Evolutionary conservation across 2,888 invertebrate species (phyloP).

Genomic region (Graphium colonna): DNA sequence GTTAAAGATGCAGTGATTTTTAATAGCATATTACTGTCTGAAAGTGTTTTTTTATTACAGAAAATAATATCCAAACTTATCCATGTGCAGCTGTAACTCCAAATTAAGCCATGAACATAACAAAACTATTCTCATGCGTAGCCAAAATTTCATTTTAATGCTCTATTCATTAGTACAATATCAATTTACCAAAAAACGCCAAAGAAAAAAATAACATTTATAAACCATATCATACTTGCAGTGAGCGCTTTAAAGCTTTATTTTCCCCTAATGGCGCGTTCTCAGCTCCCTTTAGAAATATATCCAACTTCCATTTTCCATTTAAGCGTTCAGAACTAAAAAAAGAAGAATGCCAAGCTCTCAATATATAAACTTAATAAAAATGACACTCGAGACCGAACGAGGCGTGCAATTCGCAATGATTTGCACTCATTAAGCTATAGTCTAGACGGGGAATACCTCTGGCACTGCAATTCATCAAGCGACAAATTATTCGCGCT

Average conservation of each 20-base stretch:
- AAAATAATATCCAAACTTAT: no score
- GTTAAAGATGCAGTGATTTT: no score
- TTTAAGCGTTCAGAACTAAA: conserved; percentile 4
- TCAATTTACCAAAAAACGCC: not conserved
- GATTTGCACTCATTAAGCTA: conserved; percentile 67
- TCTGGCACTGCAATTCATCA: conserved; percentile 58
- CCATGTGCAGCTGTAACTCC: no score
- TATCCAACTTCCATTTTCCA: not conserved
- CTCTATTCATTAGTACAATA: no score
- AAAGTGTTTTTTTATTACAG: no score
- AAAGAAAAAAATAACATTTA: not conserved
- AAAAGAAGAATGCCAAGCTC: conserved; percentile 22
- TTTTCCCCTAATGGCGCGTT: not conserved
- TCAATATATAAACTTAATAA: conserved; percentile 46
- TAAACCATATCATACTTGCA: not conserved
- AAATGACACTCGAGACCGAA: conserved; percentile 47
- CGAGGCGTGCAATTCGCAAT: conserved; percentile 66
- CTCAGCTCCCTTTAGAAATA: not conserved
- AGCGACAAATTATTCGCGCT: conserved; percentile 42
- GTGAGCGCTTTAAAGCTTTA: not conserved
- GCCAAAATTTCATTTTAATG: no score
- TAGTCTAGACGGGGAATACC: conserved; percentile 64
- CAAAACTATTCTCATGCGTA: no score
- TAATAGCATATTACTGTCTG: no score
- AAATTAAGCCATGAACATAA: no score